Conservation (phyloP, 2,113 vertebrate species). For the Brachypteracias leptosomus region DNA sequence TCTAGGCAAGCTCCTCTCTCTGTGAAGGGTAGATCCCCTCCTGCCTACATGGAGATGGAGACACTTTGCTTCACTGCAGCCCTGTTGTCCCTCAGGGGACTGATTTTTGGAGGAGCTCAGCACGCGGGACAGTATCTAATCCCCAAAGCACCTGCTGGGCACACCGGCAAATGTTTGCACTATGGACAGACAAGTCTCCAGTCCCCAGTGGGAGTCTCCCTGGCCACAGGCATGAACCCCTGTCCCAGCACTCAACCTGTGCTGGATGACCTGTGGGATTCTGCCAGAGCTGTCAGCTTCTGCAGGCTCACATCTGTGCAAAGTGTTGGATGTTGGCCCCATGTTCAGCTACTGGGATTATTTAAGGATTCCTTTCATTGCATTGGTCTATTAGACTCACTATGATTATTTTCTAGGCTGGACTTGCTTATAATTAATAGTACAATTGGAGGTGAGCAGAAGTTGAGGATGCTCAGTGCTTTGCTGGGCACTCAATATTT, state of each 20-base stretch:
- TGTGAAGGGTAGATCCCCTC: neutral
- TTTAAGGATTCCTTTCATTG: neutral
- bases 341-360: neutral
- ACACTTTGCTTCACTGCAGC: neutral
- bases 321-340: neutral
- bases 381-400: neutral
- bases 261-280: neutral
- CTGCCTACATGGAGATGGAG: neutral
- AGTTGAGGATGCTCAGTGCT: neutral
- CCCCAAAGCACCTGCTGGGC: neutral
- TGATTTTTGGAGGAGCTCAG: neutral
- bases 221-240: rapidly evolving
- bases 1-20: neutral
- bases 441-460: neutral
- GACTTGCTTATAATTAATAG: neutral
- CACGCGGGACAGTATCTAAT: neutral
- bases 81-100: neutral
- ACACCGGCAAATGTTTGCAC: neutral
- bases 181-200: neutral
- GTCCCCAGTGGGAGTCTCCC: neutral
- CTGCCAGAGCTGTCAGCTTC: neutral
- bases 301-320: neutral
- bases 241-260: neutral
- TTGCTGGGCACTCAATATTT: neutral
- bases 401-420: neutral